Base-by-base conservation (phyloP, 2,888 invertebrate species). In the Cantharis rufa region DNA sequence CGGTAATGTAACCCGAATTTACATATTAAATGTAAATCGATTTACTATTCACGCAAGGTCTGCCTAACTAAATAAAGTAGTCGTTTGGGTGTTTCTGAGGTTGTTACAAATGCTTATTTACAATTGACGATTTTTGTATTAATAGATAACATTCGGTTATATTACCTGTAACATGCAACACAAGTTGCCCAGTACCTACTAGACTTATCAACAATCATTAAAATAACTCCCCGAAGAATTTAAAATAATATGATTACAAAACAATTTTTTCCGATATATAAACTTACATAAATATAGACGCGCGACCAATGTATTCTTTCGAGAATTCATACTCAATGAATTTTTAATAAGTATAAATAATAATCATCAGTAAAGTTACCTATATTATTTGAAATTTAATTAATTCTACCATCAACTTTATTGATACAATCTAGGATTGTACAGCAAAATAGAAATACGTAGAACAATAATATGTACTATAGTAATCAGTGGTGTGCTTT, bases 1-100 rank as follows among this genome's bases (percentile, higher is more conserved):
- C 68, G 62, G 62, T 27, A 69, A 73, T 62, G 62, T 66, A 73
- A 69, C 27, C 64, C 7, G 28, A 73, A 73, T 73, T 73, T 73
- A 28, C 73, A 73, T 73, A 73, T 18, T 62, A 69, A 73, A 73
- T 62, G 62, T n/a, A 63, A 62, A 73, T 73, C 73, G 69, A 73
- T 73, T 62, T 28, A 62, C 16, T 28, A 73, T 73, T 73, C 73
- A 24, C 73, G 69, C 62, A 69, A 69, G 73, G 62, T 27, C 48
- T 63, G 21, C 11, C 61, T 28, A 62, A 71, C 27, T 62, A 68
- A 69, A 32, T 66, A 71, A 61, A 63, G 28, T 70, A 15, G 15
- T 64, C 62, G 28, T 61, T 69, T 68, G 66, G 75, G 63, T 63
- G 64, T 66, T 66, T 63, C 15, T 62, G 15, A 61, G 68, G 21